Percentiles rank a stretch among this genome's conserved stretches.
phyloP scores from a whole-genome alignment of 2,888 invertebrate species.

The Chrysomela aeneicollis region DNA sequence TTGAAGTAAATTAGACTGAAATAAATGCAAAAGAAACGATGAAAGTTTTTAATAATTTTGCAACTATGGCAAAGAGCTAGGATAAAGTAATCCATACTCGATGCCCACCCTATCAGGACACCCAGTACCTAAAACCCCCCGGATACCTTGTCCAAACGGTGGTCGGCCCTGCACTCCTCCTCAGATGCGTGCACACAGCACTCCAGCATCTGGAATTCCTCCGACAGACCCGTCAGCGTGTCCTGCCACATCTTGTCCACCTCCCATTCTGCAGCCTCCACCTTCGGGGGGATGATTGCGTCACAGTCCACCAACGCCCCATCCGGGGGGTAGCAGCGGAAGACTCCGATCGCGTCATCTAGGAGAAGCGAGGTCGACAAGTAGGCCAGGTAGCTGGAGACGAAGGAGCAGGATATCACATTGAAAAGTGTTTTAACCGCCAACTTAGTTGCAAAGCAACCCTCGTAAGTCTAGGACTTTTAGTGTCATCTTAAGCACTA shows the following conservation, averaged over 20 bases:
- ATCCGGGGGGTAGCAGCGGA: conserved; percentile 55
- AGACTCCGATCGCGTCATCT: conserved; percentile 60
- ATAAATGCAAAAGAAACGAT: too few relatives aligned
- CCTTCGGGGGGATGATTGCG: conserved; percentile 45
- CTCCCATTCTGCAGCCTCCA: conserved; percentile 61
- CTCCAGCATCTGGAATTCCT: conserved; percentile 54
- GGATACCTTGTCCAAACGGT: conserved; percentile 54
- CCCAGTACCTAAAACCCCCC: too few relatives aligned
- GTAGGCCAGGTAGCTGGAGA: conserved; percentile 58
- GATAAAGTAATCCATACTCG: too few relatives aligned
- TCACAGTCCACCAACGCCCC: conserved; percentile 58
- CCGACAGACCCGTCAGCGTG: conserved; percentile 56
- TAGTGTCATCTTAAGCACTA: too few relatives aligned
- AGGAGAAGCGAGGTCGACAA: conserved; percentile 59
- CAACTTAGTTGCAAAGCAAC: too few relatives aligned
- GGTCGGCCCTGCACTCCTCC: conserved; percentile 54
- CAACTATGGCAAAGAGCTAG: too few relatives aligned
- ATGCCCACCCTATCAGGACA: too few relatives aligned
- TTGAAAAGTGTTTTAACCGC: too few relatives aligned
- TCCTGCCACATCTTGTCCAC: conserved; percentile 61
- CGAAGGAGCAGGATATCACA: too few relatives aligned
- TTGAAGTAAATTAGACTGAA: too few relatives aligned
- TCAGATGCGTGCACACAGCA: conserved; percentile 53
- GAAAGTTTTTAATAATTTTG: too few relatives aligned
- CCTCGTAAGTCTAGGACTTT: too few relatives aligned